These are phyloP conservation scores for Climacteris rufus DNA, from an alignment of 2,113 vertebrate species.

Conservation along the genomic window DNA sequence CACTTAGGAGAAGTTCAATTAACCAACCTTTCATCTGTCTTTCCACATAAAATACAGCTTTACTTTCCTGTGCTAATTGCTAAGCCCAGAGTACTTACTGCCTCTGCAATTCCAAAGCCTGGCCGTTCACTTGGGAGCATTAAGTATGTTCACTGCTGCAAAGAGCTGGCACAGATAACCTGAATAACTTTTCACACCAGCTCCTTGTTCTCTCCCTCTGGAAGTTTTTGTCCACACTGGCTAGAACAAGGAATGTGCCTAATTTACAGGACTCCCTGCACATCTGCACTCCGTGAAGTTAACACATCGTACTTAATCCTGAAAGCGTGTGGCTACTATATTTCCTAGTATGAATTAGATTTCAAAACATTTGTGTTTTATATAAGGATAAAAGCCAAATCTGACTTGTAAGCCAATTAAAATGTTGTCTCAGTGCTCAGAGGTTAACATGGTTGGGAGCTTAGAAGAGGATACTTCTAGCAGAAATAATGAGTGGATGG, in stretches of 20 bases:
- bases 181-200: neutral
- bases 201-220: neutral
- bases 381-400: neutral
- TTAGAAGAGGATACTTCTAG: constrained; percentile 22
- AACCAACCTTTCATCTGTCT: constrained; percentile 14
- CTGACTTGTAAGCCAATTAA: constrained; percentile 54
- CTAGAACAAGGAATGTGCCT: neutral
- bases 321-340: neutral
- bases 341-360: constrained; percentile 15
- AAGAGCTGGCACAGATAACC: neutral
- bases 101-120: neutral
- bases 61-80: constrained; percentile 15
- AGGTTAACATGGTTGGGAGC: constrained; percentile 37
- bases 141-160: neutral
- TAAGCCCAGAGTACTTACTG: neutral
- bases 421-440: constrained; percentile 26
- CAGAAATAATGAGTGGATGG: constrained; percentile 46
- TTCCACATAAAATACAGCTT: neutral
- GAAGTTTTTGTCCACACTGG: neutral
- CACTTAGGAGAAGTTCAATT: constrained; percentile 38
- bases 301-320: neutral
- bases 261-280: constrained; percentile 1
- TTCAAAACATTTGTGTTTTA: neutral
- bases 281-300: neutral
- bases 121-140: neutral